A percentile compares a stretch with the other conserved stretches of the same genome.
Conservation (phyloP, 2,888 invertebrate species). For the Xylophagus ater region DNA sequence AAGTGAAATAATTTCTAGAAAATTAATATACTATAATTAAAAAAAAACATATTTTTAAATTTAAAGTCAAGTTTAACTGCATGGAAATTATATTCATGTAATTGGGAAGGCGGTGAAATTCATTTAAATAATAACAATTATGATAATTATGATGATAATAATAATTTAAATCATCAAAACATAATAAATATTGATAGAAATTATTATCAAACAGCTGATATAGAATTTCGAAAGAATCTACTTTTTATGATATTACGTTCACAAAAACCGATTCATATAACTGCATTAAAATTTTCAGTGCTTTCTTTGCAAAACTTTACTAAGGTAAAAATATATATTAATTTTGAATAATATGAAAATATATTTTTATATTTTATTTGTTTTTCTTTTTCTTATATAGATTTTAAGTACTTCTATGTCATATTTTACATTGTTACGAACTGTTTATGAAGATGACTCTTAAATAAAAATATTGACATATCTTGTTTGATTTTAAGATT, state of each 20-base stretch:
- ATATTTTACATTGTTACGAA: constrained; percentile 35
- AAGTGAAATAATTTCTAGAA: constrained; percentile 13
- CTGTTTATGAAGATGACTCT: constrained; percentile 14
- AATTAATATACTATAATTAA: not conserved
- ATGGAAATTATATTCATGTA: constrained; percentile 17
- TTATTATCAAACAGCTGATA: constrained; percentile 20
- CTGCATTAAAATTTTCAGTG: constrained; percentile 35
- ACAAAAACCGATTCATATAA: constrained; percentile 32
- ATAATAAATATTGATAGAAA: not conserved
- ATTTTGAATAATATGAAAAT: not conserved
- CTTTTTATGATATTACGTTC: constrained; percentile 32
- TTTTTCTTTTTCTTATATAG: constrained; percentile 22
- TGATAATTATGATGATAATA: not conserved
- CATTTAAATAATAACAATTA: not conserved
- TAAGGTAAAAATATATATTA: constrained; percentile 21
- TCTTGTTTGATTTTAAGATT: too few relatives aligned
- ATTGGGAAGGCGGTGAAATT: constrained; percentile 28
- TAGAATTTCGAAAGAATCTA: constrained; percentile 25
- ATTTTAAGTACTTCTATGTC: constrained; percentile 37
- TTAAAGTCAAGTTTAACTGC: constrained; percentile 14
- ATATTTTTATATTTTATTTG: not conserved
- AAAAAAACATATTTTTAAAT: not conserved
- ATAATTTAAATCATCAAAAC: not conserved
- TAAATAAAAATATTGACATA: not conserved
- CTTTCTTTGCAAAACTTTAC: constrained; percentile 35